phyloP scores from a whole-genome alignment of 2,888 invertebrate species.

The Drosophila ustulata region DNA sequence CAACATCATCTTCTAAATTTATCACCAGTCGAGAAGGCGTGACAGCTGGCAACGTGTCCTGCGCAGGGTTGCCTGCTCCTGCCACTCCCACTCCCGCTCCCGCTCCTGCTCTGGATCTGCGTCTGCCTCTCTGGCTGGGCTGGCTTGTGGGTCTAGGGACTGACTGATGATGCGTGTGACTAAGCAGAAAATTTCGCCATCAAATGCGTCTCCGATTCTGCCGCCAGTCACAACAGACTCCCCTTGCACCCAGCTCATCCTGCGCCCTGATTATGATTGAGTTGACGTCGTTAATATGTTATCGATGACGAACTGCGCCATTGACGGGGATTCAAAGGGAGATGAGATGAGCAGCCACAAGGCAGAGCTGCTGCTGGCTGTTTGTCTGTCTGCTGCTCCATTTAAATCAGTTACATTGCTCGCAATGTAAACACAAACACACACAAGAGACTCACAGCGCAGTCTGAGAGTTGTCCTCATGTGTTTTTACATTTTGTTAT shows the following conservation, averaged over 20 bases:
- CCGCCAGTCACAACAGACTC: constrained; percentile 31
- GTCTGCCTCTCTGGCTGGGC: no score
- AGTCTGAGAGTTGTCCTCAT: constrained; percentile 9
- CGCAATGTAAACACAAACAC: constrained; percentile 50
- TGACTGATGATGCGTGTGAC: constrained; percentile 65
- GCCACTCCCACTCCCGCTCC: background rate
- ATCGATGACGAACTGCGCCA: constrained; percentile 51
- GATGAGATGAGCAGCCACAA: background rate
- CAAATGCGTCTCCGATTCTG: constrained; percentile 36
- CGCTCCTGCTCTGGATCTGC: background rate
- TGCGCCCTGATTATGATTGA: constrained; percentile 73
- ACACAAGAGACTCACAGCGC: constrained; percentile 22
- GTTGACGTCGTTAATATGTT: constrained; percentile 80
- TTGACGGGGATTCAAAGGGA: background rate
- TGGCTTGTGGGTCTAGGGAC: constrained; percentile 11
- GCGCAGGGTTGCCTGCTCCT: background rate
- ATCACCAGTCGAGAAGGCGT: constrained; percentile 58
- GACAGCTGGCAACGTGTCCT: constrained; percentile 24
- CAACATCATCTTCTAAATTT: constrained; percentile 61
- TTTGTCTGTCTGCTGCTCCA: constrained; percentile 58
- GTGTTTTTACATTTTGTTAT: constrained; percentile 63
- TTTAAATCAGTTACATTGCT: constrained; percentile 70
- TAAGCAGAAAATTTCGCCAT: constrained; percentile 61
- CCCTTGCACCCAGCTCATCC: background rate
- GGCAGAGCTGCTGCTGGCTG: constrained; percentile 5